phyloP scores from a whole-genome alignment of 2,888 invertebrate species.

The Dasysyrphus tricinctus region DNA sequence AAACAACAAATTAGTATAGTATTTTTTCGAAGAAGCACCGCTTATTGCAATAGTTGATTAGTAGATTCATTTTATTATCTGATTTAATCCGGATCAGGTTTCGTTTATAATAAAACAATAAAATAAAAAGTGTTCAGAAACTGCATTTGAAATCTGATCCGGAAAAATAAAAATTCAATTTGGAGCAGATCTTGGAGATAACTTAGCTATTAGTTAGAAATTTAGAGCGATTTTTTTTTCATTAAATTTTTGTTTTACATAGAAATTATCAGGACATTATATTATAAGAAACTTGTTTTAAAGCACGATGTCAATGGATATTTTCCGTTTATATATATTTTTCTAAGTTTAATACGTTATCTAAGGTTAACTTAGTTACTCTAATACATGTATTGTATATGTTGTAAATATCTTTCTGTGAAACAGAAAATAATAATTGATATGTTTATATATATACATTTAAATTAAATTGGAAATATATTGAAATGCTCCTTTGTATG shows the following conservation, averaged over 20 bases:
- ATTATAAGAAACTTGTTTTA: neutral
- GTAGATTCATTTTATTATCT: neutral
- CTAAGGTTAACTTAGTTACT: neutral
- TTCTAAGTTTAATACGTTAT: neutral
- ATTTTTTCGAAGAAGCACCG: neutral
- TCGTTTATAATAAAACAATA: neutral
- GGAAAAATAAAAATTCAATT: neutral
- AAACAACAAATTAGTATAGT: neutral
- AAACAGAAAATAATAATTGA: constrained; percentile 1
- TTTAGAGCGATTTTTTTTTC: neutral
- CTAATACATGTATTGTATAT: neutral
- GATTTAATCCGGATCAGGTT: neutral
- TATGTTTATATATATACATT: neutral
- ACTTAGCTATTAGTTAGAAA: neutral
- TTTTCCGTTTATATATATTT: neutral
- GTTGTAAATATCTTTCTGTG: neutral
- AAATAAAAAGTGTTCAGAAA: neutral
- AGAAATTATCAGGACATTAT: neutral
- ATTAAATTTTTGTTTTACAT: neutral
- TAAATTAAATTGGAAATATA: neutral
- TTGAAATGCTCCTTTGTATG: neutral
- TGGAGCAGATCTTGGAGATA: neutral
- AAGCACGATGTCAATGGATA: neutral
- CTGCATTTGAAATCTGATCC: neutral
- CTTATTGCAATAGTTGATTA: neutral